A percentile compares a stretch with the other conserved stretches of the same genome.
phyloP scores from a whole-genome alignment of 2,113 vertebrate species.

The Trematocara macrostoma region DNA sequence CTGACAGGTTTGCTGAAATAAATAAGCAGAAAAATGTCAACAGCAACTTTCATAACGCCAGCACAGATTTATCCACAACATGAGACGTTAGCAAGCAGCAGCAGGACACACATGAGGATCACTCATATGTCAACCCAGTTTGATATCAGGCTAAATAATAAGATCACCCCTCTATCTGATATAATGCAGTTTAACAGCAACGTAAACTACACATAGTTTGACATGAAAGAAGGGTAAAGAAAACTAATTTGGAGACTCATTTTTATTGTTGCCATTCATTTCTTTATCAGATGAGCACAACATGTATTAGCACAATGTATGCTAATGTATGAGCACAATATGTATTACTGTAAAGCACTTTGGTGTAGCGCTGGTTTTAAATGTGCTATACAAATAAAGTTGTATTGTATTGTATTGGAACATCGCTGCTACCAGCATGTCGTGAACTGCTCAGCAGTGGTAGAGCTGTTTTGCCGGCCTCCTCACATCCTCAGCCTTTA shows the following conservation, averaged over 20 bases:
- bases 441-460: neutral
- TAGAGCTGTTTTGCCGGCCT: neutral
- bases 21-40: neutral
- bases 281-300: neutral
- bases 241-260: neutral
- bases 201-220: neutral
- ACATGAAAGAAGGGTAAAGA: neutral
- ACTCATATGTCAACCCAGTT: neutral
- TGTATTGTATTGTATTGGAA: neutral
- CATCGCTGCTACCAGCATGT: neutral
- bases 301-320: neutral
- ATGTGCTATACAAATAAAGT: neutral
- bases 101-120: neutral
- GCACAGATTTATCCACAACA: neutral
- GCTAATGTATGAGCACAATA: neutral
- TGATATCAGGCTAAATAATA: neutral
- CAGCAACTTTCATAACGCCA: neutral
- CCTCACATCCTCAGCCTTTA: neutral
- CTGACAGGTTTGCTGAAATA: neutral
- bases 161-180: neutral
- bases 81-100: neutral
- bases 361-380: neutral
- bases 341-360: neutral
- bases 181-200: neutral
- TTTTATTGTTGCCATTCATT: neutral